Evolutionary conservation across 2,888 invertebrate species (phyloP), one percentile per base, ranked within the genome.

Genomic region (Chrysomela aeneicollis): DNA sequence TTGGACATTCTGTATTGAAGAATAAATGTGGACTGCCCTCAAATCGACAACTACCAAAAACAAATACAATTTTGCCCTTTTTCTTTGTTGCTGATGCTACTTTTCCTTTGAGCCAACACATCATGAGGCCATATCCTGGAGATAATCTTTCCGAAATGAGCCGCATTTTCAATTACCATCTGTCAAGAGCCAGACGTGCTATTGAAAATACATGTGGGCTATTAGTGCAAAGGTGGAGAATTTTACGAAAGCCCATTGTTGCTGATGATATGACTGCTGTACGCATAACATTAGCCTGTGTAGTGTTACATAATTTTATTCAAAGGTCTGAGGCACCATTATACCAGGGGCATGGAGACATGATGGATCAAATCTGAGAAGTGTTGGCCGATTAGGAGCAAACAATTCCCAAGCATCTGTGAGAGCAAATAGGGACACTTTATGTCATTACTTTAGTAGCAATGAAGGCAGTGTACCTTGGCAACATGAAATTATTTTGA

Each of bases 291-390:
- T 22, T 51, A 22, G 50, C 50, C 9, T 22, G 22, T 51, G 50
- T 71, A 22, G 69, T 69, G 15, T 37, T 72, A 3, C 68, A 71
- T 49, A 72, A 72, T 65, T 72, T 61, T 46, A 22, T 72, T 18
- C 71, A 53, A n/a, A 32, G 32, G 32, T 49, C 5, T 15, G 42
- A 49, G 42, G 46, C 8, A 58, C 12, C 18, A 5, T 58, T n/a
- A 58, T 35, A 21, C 58, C 37, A 18, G 58, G 58, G 21, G 58
- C 58, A 46, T 58, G 58, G 58, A 18, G 58, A 80, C 22, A 58
- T 9, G 58, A 58, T 9, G 21, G 50, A 15, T 21, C 9, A 21
- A 10, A 21, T 22, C 50, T 50, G n/a, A 50, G 17, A n/a, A 50
- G 50, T 19, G 50, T 50, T 18, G 50, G 19, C 50, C 19, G 50